Percentiles rank a stretch among this genome's conserved stretches.
Evolutionary conservation across 2,113 vertebrate species (phyloP).

Genomic region (Meriones unguiculatus): DNA sequence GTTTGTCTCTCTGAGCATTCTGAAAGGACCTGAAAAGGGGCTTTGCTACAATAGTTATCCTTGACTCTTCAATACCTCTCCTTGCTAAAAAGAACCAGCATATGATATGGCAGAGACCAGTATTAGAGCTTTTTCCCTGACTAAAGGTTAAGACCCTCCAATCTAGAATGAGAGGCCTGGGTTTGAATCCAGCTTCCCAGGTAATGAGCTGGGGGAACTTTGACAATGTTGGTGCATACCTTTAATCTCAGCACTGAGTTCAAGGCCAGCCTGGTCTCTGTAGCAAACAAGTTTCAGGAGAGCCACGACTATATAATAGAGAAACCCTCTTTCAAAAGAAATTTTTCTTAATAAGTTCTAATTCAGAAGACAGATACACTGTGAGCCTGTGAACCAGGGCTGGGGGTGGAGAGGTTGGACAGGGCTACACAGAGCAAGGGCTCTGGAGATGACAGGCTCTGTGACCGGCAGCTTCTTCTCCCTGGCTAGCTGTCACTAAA

Average conservation of each 20-base stretch:
- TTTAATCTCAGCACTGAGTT: neutral
- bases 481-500: neutral
- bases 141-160: neutral
- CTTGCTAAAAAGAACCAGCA: neutral
- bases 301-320: neutral
- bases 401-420: neutral
- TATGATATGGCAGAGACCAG: neutral
- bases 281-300: neutral
- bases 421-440: neutral
- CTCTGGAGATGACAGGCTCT: neutral
- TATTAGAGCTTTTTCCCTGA: constrained; percentile 14
- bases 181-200: constrained; percentile 16
- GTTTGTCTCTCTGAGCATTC: neutral
- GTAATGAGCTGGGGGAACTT: neutral
- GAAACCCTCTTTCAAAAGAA: neutral
- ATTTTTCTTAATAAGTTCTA: neutral
- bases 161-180: neutral
- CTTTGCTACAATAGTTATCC: neutral
- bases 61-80: neutral
- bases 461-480: neutral
- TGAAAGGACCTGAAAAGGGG: neutral
- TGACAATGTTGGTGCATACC: neutral
- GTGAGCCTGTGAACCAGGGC: neutral
- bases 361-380: neutral
- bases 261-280: neutral